phyloP scores from a whole-genome alignment of 2,113 vertebrate species.

The Smithornis capensis region DNA sequence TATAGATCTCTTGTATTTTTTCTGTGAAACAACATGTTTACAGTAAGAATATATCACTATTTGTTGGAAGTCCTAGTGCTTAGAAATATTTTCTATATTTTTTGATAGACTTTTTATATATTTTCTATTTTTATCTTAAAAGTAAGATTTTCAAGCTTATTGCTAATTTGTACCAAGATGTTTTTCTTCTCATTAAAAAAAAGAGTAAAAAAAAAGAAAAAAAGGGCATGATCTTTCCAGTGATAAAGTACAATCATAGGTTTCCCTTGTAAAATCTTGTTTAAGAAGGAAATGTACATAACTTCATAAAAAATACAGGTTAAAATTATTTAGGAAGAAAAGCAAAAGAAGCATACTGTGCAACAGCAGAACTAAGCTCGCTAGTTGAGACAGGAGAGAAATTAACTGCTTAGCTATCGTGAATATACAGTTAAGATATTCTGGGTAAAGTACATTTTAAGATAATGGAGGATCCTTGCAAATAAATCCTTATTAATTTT shows the following conservation, averaged over 20 bases:
- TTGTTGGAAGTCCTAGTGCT: background rate
- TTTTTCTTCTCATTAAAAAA: background rate
- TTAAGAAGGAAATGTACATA: background rate
- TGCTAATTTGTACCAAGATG: background rate
- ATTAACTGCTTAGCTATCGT: background rate
- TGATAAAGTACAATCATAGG: background rate
- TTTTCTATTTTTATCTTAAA: too few species aligned
- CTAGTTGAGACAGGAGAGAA: background rate
- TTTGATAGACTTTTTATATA: too few species aligned
- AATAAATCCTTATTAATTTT: background rate
- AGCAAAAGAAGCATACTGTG: background rate
- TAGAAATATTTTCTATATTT: too few species aligned
- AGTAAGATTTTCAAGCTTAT: background rate
- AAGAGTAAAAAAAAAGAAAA: background rate
- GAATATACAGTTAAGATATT: background rate
- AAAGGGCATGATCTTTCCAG: background rate
- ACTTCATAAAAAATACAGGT: background rate
- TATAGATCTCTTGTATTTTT: conserved; percentile 95
- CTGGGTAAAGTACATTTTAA: background rate
- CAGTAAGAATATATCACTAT: background rate
- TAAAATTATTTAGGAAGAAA: background rate
- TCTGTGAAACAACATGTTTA: conserved; percentile 71
- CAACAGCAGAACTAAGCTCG: background rate
- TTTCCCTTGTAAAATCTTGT: background rate
- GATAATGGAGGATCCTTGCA: background rate